Evolutionary conservation across 1,140 invertebrate species (phyloP), one percentile per base, ranked within the genome.

Genomic region (Coboldia fuscipes): DNA sequence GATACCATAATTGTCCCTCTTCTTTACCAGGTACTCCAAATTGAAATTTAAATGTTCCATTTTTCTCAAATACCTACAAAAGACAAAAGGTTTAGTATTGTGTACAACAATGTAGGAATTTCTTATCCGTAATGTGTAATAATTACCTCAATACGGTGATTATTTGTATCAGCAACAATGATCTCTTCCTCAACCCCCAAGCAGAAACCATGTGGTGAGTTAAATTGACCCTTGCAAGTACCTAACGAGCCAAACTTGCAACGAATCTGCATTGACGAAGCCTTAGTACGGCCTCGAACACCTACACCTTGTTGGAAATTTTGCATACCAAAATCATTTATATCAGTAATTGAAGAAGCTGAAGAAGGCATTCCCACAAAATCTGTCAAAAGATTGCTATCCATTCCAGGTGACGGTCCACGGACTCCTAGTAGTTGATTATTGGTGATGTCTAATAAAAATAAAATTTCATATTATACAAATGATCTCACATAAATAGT

Each of bases 201-300:
- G 54, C 90, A 96, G 60, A 96, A 97, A 31, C 90, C 90, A 60
- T 94, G 89, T 1, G 90, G 90, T 10, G 89, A 93, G 57, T 89
- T 93, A 43, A 97, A 93, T 55, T 94, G 88, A 8, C 82, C 78
- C 51, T 86, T 86, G 19, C 75, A 74, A 30, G 81, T 75, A 23
- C 90, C 90, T 30, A 94, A 60, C 41, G 85, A 80, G 24, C 90
- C 88, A 65, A 94, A 96, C 60, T 93, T 94, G 54, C 75, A 82
- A 30, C 85, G 71, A 46, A 77, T 81, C 50, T 83, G 76, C 79
- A 86, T 84, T 3, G 77, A 70, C 4, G 74, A 75, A 9, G 75
- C 66, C 51, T 82, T 79, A 17, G 65, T 68, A 3, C 70, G 65
- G 22, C 76, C 68, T 1, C 69, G 60, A 15, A 52, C 47, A 16